Conservation (phyloP, 2,113 vertebrate genomes). For the Oncorhynchus masou region DNA sequence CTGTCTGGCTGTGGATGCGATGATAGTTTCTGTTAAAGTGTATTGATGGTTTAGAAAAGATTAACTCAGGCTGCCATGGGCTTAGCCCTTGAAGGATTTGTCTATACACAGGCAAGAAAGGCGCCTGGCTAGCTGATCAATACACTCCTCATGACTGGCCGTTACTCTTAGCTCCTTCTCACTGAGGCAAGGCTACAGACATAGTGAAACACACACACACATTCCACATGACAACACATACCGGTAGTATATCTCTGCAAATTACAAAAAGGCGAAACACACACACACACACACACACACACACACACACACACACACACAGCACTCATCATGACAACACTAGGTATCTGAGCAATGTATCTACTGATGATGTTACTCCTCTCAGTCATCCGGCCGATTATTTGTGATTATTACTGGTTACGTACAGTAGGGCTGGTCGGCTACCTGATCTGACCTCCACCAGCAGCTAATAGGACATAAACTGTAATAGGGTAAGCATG, state of each 20-base stretch:
- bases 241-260: background rate
- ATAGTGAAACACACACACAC: slow-evolving; percentile 6
- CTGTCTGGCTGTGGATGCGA: slow-evolving; percentile 25
- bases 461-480: background rate
- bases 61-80: slow-evolving; percentile 71
- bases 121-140: slow-evolving; percentile 67
- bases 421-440: background rate
- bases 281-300: slow-evolving; percentile 3
- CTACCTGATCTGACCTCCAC: background rate
- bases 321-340: background rate
- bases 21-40: slow-evolving; percentile 71
- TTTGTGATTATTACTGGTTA: background rate
- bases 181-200: slow-evolving; percentile 14
- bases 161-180: slow-evolving; percentile 33
- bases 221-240: slow-evolving; percentile 17
- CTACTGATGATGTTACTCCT: background rate
- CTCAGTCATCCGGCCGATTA: background rate
- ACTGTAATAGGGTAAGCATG: background rate
- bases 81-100: slow-evolving; percentile 69
- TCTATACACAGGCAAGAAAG: slow-evolving; percentile 48
- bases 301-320: slow-evolving; percentile 4
- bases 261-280: background rate
- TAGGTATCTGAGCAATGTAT: background rate
- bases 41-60: slow-evolving; percentile 69
- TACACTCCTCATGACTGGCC: slow-evolving; percentile 64